phyloP scores from a whole-genome alignment of 1,140 invertebrate genomes.

The Drosophila mauritiana region DNA sequence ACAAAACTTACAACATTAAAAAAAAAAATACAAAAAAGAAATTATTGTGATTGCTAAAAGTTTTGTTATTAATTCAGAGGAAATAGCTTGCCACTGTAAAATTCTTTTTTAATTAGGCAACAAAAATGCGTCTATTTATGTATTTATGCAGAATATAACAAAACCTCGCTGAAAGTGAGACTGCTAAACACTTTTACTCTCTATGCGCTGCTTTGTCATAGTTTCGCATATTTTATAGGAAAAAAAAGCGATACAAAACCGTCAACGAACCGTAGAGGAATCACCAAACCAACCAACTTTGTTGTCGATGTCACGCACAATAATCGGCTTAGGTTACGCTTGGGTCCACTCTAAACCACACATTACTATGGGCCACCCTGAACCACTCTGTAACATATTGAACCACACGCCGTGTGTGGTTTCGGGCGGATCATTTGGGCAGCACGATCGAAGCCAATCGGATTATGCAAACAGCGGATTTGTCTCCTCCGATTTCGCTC shows the following conservation, averaged over 20 bases:
- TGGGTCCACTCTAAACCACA: conserved; percentile 10
- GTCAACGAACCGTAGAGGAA: conserved; percentile 26
- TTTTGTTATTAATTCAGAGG: too few species aligned
- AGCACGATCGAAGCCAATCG: conserved; percentile 29
- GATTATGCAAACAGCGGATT: conserved; percentile 38
- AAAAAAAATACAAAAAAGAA: not conserved
- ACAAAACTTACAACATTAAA: not conserved
- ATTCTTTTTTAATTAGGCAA: conserved; percentile 23
- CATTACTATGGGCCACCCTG: not conserved
- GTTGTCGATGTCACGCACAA: conserved; percentile 45
- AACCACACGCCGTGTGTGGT: conserved; percentile 21
- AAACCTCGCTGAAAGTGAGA: conserved; percentile 25
- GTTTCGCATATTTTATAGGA: conserved; percentile 28
- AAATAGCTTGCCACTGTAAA: conserved; percentile 2
- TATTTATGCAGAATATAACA: conserved; percentile 21
- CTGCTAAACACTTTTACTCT: conserved; percentile 74
- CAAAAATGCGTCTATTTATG: conserved; percentile 24
- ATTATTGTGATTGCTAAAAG: not conserved
- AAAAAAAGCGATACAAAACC: conserved; percentile 18
- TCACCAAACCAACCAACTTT: not conserved
- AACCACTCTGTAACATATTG: not conserved
- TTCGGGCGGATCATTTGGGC: not conserved
- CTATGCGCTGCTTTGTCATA: conserved; percentile 50
- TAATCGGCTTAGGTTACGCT: conserved; percentile 48
- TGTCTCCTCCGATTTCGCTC: conserved; percentile 28